Percentiles rank a stretch among this genome's conserved stretches.
Conservation (phyloP, 1,140 invertebrate genomes). For the Chelonus insularis region DNA sequence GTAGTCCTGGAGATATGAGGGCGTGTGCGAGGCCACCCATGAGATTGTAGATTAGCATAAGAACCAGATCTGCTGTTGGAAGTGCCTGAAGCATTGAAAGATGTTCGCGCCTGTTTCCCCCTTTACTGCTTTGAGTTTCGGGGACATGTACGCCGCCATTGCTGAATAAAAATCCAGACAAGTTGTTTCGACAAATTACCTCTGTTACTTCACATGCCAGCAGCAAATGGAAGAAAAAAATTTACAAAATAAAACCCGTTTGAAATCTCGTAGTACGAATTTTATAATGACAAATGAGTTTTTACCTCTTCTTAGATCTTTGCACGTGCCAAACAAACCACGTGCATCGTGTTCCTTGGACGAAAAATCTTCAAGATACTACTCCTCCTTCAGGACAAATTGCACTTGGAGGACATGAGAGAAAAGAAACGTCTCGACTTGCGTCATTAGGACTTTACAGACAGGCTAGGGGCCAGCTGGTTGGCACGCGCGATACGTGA, state of each 20-base stretch:
- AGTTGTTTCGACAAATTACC: constrained; percentile 12
- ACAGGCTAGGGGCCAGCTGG: constrained; percentile 28
- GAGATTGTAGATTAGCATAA: constrained; percentile 34
- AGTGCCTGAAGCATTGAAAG: not conserved
- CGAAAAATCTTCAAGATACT: no score
- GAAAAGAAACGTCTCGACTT: constrained; percentile 23
- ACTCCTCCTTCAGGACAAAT: not conserved
- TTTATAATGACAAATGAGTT: no score
- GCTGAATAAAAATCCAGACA: not conserved
- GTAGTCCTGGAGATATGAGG: constrained; percentile 17
- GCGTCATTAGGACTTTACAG: constrained; percentile 45
- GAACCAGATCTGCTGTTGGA: constrained; percentile 5
- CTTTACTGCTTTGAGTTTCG: not conserved
- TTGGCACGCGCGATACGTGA: constrained; percentile 33
- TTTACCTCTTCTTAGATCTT: no score
- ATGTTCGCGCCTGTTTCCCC: constrained; percentile 11
- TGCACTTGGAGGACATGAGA: not conserved
- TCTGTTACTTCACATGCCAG: not conserved
- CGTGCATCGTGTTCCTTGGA: no score
- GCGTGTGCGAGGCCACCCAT: constrained; percentile 33
- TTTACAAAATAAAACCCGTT: no score
- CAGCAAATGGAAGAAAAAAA: no score
- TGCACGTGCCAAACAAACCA: no score
- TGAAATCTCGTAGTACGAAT: no score
- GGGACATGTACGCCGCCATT: not conserved